Percentiles rank a stretch among this genome's conserved stretches.
Conservation (phyloP, 2,797 vertebrate species). For the Melanotaenia maccullochi region DNA sequence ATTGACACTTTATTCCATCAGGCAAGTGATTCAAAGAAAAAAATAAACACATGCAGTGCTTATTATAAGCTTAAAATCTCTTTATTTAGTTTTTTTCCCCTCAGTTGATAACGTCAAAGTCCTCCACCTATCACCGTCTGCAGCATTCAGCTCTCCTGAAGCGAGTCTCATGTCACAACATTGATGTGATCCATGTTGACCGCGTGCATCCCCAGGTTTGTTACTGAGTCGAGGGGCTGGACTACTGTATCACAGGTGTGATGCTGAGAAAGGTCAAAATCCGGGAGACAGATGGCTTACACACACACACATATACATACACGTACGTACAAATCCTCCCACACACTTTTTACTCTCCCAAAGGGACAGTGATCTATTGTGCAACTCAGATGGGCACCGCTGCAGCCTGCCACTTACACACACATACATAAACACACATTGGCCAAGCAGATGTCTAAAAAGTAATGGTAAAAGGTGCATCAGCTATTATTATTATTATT, state of each 20-base stretch:
- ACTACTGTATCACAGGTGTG: conserved; percentile 74
- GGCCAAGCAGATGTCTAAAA: conserved; percentile 62
- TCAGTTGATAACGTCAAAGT: conserved; percentile 1
- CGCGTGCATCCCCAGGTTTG: conserved; percentile 48
- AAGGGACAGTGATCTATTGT: conserved; percentile 79
- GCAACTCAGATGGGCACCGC: conserved; percentile 70
- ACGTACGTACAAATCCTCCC: conserved; percentile 41
- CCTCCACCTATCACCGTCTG: conserved; percentile 10
- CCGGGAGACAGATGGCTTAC: conserved; percentile 76
- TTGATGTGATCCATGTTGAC: conserved; percentile 59
- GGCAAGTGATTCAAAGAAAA: too few relatives aligned
- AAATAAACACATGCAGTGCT: too few relatives aligned
- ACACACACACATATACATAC: conserved; percentile 26
- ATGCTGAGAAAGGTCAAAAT: conserved; percentile 76
- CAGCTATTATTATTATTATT: conserved; percentile 1
- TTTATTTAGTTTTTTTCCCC: background rate
- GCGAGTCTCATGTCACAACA: conserved; percentile 51
- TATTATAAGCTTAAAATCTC: too few relatives aligned
- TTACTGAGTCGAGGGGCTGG: conserved; percentile 58
- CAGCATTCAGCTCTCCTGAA: conserved; percentile 11
- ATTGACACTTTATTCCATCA: too few relatives aligned
- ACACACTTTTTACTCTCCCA: conserved; percentile 77
- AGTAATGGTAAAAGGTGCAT: conserved; percentile 14
- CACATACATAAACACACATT: conserved; percentile 19
- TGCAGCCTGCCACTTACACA: conserved; percentile 51